phyloP scores from a whole-genome alignment of 2,888 invertebrate genomes.

The Drosophila tanythrix region DNA sequence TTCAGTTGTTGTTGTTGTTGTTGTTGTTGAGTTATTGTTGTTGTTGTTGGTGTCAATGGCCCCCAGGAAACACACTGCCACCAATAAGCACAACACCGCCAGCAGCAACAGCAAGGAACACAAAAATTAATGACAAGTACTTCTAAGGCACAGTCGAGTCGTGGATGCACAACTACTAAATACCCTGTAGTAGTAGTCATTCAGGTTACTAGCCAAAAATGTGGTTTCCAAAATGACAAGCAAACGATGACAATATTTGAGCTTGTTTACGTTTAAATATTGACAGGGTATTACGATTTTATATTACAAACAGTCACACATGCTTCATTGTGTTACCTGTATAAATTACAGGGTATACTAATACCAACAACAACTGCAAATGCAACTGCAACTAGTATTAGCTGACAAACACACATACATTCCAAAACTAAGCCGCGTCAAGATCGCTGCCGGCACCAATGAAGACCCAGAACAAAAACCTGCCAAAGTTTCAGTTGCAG shows the following conservation, averaged over 20 bases:
- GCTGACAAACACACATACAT: slow-evolving; percentile 5
- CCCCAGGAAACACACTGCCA: slow-evolving; percentile 21
- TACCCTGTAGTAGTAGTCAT: slow-evolving; percentile 4
- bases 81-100: slow-evolving; percentile 13
- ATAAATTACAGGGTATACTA: slow-evolving; percentile 6
- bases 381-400: background rate
- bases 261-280: no score
- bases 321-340: background rate
- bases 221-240: background rate
- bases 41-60: slow-evolving; percentile 28
- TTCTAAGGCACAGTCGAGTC: background rate
- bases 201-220: background rate
- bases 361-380: slow-evolving; percentile 7
- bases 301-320: no score
- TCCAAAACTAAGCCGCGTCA: slow-evolving; percentile 23
- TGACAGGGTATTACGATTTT: no score
- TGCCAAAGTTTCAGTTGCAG: slow-evolving; percentile 13
- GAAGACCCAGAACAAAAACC: slow-evolving; percentile 48
- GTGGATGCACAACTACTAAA: background rate
- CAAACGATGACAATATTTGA: background rate
- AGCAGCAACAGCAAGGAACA: slow-evolving; percentile 8
- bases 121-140: slow-evolving; percentile 22
- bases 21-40: background rate
- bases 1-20: background rate
- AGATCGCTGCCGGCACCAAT: slow-evolving; percentile 49